These are phyloP conservation scores for Holocentrus rufus DNA, from an alignment of 2,797 vertebrate species.

Conservation along the genomic window DNA sequence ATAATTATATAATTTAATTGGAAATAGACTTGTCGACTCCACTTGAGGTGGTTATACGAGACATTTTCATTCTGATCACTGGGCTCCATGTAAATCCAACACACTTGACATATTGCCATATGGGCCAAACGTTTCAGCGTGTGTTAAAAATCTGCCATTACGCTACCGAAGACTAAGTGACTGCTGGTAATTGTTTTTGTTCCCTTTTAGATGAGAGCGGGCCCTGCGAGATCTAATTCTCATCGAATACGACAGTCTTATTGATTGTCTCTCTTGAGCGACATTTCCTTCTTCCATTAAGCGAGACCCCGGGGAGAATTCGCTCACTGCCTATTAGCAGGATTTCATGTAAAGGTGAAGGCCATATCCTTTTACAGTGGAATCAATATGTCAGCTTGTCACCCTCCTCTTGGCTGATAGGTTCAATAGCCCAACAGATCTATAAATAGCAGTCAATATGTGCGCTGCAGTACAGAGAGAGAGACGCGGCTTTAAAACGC, in stretches of 20 bases:
- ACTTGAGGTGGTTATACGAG: no score
- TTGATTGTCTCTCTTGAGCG: constrained; percentile 40
- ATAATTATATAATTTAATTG: no score
- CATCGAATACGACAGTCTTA: constrained; percentile 27
- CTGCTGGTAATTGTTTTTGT: constrained; percentile 19
- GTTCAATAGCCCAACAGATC: constrained; percentile 27
- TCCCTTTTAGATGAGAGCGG: constrained; percentile 21
- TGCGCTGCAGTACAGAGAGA: background rate
- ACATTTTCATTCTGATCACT: no score
- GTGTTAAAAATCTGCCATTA: constrained; percentile 9
- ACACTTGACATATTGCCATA: background rate
- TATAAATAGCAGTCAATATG: constrained; percentile 24
- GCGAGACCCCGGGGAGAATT: constrained; percentile 41
- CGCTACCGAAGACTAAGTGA: constrained; percentile 2
- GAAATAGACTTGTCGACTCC: no score
- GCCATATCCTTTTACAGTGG: constrained; percentile 26
- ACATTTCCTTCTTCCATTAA: constrained; percentile 56
- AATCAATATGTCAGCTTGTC: constrained; percentile 50
- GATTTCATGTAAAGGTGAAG: constrained; percentile 52
- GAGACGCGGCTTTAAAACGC: background rate
- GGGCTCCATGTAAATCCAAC: background rate
- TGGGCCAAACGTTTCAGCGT: background rate
- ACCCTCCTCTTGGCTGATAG: background rate
- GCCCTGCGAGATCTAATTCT: constrained; percentile 40
- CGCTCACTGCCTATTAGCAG: constrained; percentile 44